Base-by-base conservation (phyloP, 1,140 invertebrate genomes). In the Megalopta genalis region DNA sequence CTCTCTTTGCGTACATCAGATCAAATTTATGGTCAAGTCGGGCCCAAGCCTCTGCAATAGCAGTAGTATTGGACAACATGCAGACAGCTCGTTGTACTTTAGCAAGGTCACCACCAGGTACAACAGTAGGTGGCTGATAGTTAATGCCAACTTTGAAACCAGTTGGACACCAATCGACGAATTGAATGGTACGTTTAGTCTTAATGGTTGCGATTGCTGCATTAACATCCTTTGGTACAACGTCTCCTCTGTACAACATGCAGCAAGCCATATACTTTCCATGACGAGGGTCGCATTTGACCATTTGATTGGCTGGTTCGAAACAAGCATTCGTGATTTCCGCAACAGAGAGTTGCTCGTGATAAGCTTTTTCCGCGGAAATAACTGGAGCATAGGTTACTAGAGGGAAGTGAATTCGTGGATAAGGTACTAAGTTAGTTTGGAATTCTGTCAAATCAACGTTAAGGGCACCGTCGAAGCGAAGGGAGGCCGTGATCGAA, bases 201-300 rank as follows among this genome's bases (percentile, higher is more conserved):
- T 83, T 83, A 8, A 83, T 83, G 18, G 82, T 83, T 0, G 82
- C 82, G 39, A 83, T 83, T 7, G 82, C 82, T 2, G 82, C 79
- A 92, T 94, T 94, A 4, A 98, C 97, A 85, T 95, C 95, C 87
- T 96, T 96, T 1, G 95, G 92, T 12, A 93, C 94, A 42, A 95
- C 95, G 83, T 95, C 95, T 39, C 94, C 94, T 81, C 95, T 89
- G 89, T 95, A 95, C 70, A 95, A 86, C 90, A 95, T 93, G 85
- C 95, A 95, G 80, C 95, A 95, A 39, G 95, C 95, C 95, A 95
- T 95, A 78, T 93, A 93, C 68, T 91, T 90, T 57, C 90, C 88
- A 5, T 88, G 69, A 3, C 67, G 77, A 0, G 94, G 94, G 77
- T 94, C 94, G 82, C 94, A 95, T 82, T 95, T 95, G 0, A 96